A percentile compares a stretch with the other conserved stretches of the same genome.
These are phyloP conservation scores for Sphinx pinastri DNA, from an alignment of 2,888 invertebrate genomes.

Conservation along the genomic window DNA sequence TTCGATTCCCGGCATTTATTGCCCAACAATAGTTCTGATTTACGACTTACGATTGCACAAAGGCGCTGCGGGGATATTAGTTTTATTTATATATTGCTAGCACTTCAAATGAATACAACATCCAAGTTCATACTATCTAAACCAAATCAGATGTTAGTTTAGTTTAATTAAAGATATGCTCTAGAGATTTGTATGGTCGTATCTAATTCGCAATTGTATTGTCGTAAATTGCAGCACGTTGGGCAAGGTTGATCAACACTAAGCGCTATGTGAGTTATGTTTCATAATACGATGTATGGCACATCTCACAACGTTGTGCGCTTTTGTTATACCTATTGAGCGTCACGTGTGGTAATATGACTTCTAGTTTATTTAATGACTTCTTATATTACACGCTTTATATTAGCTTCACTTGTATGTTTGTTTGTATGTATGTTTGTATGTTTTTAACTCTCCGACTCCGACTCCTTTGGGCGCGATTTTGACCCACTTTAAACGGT, in stretches of 20 bases:
- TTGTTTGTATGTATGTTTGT: no score
- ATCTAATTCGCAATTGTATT: background rate
- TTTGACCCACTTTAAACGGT: no score
- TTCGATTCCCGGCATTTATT: conserved; percentile 78
- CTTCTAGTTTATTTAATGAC: no score
- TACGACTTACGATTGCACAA: conserved; percentile 69
- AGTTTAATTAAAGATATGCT: conserved; percentile 14
- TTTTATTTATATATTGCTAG: conserved; percentile 60
- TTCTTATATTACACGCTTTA: no score
- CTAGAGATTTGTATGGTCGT: background rate
- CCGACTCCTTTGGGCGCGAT: no score
- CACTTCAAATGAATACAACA: conserved; percentile 22
- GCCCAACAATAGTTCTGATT: conserved; percentile 81
- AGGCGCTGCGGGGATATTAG: conserved; percentile 62
- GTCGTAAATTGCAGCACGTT: background rate
- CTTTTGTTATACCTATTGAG: no score
- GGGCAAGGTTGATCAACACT: background rate
- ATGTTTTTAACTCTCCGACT: no score
- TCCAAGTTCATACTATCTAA: conserved; percentile 1
- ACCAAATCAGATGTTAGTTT: background rate
- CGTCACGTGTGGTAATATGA: no score
- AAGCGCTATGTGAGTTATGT: background rate
- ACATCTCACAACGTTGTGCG: no score
- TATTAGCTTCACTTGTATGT: no score
- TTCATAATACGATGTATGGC: no score